A percentile compares a stretch with the other conserved stretches of the same genome.
phyloP scores from a whole-genome alignment of 2,797 vertebrate species.

The Pyrocephalus nanus region DNA sequence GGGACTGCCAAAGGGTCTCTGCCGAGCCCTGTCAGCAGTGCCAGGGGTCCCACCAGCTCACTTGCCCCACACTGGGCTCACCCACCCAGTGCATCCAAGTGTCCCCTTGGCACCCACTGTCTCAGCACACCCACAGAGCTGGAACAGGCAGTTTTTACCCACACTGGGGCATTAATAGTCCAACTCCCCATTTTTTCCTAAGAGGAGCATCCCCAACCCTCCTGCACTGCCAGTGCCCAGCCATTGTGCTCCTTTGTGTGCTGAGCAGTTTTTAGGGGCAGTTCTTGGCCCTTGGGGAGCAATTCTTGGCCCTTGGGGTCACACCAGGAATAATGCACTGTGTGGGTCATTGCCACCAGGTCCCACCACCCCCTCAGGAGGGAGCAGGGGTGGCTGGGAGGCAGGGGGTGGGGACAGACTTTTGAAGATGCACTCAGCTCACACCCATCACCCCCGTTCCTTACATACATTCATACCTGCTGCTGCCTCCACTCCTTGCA shows the following conservation, averaged over 20 bases:
- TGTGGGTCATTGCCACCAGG: background rate
- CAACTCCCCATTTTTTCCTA: background rate
- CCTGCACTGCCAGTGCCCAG: rapidly evolving
- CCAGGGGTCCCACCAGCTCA: background rate
- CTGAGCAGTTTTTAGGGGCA: background rate
- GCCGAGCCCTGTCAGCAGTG: background rate
- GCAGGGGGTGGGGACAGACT: background rate
- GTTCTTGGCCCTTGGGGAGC: background rate
- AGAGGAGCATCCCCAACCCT: background rate
- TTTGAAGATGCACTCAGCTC: background rate
- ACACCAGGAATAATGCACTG: background rate
- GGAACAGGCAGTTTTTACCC: background rate
- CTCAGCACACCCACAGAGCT: background rate
- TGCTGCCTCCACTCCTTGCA: background rate
- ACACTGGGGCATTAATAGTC: background rate
- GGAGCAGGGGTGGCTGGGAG: background rate
- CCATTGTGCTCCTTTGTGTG: background rate
- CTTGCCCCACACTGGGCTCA: background rate
- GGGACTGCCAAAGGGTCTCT: background rate
- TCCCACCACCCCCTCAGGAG: background rate
- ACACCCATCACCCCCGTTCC: background rate
- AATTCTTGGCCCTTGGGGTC: background rate
- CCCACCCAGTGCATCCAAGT: background rate
- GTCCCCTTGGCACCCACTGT: background rate
- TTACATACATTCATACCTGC: slow-evolving; percentile 3